These are phyloP conservation scores for Coronaproctus castanopsis DNA, from an alignment of 2,888 invertebrate genomes.

Conservation along the genomic window DNA sequence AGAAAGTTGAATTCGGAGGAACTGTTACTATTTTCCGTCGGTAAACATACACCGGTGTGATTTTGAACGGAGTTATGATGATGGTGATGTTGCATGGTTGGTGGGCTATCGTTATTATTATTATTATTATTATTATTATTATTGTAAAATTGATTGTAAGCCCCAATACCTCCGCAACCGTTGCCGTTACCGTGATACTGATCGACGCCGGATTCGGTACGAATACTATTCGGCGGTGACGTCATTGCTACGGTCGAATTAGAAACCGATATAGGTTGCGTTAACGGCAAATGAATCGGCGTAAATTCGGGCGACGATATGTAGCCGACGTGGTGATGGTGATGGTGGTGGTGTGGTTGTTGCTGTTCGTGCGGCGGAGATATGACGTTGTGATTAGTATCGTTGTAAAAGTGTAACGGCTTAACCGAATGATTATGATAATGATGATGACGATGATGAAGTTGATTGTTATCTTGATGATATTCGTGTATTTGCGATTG, in stretches of 20 bases:
- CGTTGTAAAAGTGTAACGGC: conserved; percentile 13
- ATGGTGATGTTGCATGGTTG: conserved; percentile 24
- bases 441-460: conserved; percentile 3
- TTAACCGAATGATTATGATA: conserved; percentile 3
- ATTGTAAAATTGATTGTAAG: too few species aligned
- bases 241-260: conserved; percentile 35
- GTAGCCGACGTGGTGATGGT: conserved; percentile 22
- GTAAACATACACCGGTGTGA: conserved; percentile 28
- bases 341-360: conserved; percentile 9
- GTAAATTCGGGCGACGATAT: conserved; percentile 11
- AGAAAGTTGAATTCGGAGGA: conserved; percentile 85
- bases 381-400: conserved; percentile 3
- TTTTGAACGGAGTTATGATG: conserved; percentile 17
- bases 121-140: conserved; percentile 1
- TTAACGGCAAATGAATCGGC: not conserved
- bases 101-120: not conserved
- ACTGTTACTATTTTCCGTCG: conserved; percentile 35
- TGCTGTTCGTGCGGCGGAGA: not conserved
- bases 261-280: conserved; percentile 21
- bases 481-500: too few species aligned
- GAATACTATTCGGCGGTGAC: conserved; percentile 36
- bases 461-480: not conserved
- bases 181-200: conserved; percentile 41
- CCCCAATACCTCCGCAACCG: not conserved
- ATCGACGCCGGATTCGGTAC: conserved; percentile 32